Conservation (phyloP, 2,797 vertebrate genomes). For the Clarias fuscus region DNA sequence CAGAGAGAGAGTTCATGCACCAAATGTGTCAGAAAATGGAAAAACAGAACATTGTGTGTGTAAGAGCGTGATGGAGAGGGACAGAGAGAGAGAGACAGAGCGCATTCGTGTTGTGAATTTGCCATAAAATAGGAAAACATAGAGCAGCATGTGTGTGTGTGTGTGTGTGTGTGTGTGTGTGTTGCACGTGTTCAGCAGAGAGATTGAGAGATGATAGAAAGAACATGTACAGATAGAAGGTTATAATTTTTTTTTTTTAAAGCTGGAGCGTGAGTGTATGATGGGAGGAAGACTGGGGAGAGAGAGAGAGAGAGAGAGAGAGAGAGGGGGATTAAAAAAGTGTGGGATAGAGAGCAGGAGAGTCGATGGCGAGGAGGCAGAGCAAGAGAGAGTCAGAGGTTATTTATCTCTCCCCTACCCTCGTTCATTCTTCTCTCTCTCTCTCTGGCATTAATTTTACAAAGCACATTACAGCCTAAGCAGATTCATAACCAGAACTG, state of each 20-base stretch:
- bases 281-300: background rate
- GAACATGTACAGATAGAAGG: background rate
- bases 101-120: no score
- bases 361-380: background rate
- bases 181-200: no score
- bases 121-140: no score
- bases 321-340: background rate
- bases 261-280: background rate
- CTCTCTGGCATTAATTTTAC: background rate
- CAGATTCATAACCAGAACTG: background rate
- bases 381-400: slow-evolving; percentile 45
- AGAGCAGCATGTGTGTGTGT: no score
- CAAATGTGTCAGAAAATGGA: no score
- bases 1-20: no score
- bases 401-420: slow-evolving; percentile 13
- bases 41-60: no score
- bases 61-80: no score
- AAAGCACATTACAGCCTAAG: background rate
- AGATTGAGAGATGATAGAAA: background rate
- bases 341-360: slow-evolving; percentile 18
- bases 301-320: background rate
- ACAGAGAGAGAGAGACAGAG: no score
- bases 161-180: no score
- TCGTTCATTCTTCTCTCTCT: background rate
- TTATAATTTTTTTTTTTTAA: background rate